phyloP scores from a whole-genome alignment of 2,113 vertebrate genomes.

The Leptocoma aspasia region DNA sequence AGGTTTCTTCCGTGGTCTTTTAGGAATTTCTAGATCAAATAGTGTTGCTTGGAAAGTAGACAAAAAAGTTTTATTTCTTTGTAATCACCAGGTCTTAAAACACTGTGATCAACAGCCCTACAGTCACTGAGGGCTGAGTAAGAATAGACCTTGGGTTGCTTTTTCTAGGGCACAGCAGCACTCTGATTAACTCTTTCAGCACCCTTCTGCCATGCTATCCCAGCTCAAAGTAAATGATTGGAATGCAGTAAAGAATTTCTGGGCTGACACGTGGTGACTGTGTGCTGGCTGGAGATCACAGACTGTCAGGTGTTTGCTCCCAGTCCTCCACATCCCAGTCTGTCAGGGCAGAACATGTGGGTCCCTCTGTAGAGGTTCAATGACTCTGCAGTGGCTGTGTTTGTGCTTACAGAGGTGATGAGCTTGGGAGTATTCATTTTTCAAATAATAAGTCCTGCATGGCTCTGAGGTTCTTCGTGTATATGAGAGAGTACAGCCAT shows the following conservation, averaged over 20 bases:
- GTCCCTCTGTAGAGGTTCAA: background rate
- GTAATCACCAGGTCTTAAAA: background rate
- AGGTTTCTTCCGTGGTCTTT: background rate
- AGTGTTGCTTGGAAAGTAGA: background rate
- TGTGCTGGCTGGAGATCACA: background rate
- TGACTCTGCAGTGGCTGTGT: background rate
- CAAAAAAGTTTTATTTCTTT: background rate
- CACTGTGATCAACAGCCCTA: background rate
- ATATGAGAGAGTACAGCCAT: background rate
- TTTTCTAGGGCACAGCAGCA: background rate
- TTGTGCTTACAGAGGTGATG: background rate
- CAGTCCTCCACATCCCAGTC: background rate
- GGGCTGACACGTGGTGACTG: accelerated
- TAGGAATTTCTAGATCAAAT: background rate
- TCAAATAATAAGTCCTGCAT: background rate
- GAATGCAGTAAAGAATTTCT: background rate
- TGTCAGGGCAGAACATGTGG: background rate
- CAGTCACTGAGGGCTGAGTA: background rate
- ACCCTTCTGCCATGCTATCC: background rate
- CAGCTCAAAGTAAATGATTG: background rate
- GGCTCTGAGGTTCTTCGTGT: background rate
- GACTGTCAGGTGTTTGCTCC: background rate
- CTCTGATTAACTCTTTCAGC: background rate
- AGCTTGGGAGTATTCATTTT: background rate
- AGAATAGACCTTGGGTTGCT: background rate